Base-by-base conservation (phyloP, 2,888 invertebrate genomes). In the Plusia festucae region DNA sequence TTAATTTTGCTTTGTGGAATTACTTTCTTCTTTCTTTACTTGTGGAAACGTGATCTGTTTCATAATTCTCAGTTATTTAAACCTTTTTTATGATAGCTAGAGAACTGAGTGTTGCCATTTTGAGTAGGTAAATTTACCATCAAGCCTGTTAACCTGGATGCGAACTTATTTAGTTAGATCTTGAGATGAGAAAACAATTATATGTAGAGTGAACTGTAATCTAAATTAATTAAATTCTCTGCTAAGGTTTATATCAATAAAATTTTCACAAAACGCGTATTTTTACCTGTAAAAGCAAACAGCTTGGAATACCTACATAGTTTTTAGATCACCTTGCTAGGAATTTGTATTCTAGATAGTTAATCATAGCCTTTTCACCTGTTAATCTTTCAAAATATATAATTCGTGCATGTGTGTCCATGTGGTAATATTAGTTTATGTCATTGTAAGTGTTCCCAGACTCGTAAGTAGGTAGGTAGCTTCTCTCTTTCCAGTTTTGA, bases 341-440 rank as follows among this genome's bases (percentile, higher is more conserved):
- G 64, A 56, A 74, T 77, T 65, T 75, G 72, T 78, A 80, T 74
- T 75, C 67, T 75, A 73, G 53, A 63, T 76, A 82, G 70, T 59
- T 54, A 65, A 53, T 52, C 60, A 62, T 76, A 72, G 70, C 60
- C 32, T 73, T 74, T 72, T 70, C 77, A 74, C 76, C 68, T 70
- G 81, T 81, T 81, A 72, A 65, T 66, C 56, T 64, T 70, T 73
- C 68, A 66, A 73, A 76, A 76, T 69, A 58, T 73, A 63, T 65
- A 66, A 74, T 72, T 76, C 58, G 67, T 77, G 68, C 57, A 71
- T 67, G 73, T 78, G 76, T 76, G 18, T 18, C 18, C 46, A 4
- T 49, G 46, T 49, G 46, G 11, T 49, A 49, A 20, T 49, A 49
- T 49, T 20, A 49, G 18, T 49, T 49, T 49, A n/a, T 49, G 46